Conservation (phyloP, 2,113 vertebrate species). For the Antigone vipio region DNA sequence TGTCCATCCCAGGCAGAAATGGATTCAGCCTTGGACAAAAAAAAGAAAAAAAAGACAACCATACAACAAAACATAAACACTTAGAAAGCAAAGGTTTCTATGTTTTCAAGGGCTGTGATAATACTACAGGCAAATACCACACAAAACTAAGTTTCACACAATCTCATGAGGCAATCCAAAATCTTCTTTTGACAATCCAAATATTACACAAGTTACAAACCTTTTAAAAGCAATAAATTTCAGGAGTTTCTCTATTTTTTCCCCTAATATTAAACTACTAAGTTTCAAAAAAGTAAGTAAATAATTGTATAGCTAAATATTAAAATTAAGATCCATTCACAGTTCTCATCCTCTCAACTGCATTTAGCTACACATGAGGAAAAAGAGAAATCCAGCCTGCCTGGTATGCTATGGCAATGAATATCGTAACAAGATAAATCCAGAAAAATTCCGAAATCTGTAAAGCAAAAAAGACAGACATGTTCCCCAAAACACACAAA, state of each 20-base stretch:
- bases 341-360: not conserved
- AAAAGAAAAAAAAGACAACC: not conserved
- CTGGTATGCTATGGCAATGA: not conserved
- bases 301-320: not conserved
- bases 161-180: not conserved
- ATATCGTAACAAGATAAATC: not conserved
- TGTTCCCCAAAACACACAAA: rapidly evolving
- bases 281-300: too few relatives aligned
- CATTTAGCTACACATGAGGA: not conserved
- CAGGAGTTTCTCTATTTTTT: not conserved
- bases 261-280: not conserved
- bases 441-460: not conserved
- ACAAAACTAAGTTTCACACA: not conserved
- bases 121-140: not conserved
- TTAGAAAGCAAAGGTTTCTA: not conserved
- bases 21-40: not conserved
- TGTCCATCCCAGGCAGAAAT: not conserved
- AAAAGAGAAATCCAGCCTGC: not conserved
- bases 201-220: not conserved
- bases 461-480: not conserved
- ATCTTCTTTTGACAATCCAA: not conserved
- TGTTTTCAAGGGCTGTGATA: not conserved
- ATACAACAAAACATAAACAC: not conserved
- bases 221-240: not conserved
- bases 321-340: not conserved